Evolutionary conservation across 2,888 invertebrate species (phyloP).

Genomic region (Entomobrya multifasciata): DNA sequence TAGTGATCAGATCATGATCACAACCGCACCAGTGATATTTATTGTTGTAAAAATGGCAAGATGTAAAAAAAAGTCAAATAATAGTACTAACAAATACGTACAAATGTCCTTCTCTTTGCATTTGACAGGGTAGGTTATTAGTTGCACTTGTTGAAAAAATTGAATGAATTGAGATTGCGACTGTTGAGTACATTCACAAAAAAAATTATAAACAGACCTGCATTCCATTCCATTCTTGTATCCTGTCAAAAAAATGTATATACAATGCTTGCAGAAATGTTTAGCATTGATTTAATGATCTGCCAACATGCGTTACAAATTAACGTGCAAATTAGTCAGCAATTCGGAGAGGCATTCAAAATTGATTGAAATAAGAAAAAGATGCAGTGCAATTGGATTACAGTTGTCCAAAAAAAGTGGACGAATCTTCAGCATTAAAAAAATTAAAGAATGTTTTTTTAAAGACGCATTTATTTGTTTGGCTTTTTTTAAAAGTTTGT

Average conservation of each 20-base stretch:
- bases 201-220: background rate
- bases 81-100: background rate
- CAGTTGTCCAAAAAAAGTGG: background rate
- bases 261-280: background rate
- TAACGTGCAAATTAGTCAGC: constrained; percentile 43
- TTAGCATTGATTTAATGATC: constrained; percentile 58
- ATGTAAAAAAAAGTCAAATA: no score
- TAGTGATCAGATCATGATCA: background rate
- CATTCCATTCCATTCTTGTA: constrained; percentile 2
- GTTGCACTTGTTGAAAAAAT: background rate
- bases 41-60: background rate
- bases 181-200: background rate
- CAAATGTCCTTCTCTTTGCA: constrained; percentile 38
- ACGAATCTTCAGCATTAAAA: background rate
- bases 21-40: background rate
- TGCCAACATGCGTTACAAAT: constrained; percentile 65
- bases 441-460: background rate
- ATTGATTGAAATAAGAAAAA: background rate
- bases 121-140: constrained; percentile 32
- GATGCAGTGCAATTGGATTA: background rate
- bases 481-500: no score
- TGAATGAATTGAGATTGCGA: background rate
- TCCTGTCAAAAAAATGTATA: background rate
- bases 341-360: background rate
- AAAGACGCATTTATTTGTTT: background rate